Percentiles rank a stretch among this genome's conserved stretches.
phyloP scores from a whole-genome alignment of 2,797 vertebrate genomes.

The Danio aesculapii region DNA sequence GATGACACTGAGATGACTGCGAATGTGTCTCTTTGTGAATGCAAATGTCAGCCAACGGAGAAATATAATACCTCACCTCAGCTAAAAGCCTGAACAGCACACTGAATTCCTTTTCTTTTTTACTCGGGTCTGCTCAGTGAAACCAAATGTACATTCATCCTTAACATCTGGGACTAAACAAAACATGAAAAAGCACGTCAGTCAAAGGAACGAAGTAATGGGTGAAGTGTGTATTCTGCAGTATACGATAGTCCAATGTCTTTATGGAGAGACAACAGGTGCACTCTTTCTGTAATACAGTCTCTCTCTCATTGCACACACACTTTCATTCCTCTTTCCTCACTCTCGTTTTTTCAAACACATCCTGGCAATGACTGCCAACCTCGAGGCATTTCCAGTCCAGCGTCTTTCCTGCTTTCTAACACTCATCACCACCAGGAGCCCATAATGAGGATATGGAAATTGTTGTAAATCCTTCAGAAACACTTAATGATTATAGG shows the following conservation, averaged over 20 bases:
- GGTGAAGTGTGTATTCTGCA: neutral
- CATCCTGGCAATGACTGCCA: constrained; percentile 15
- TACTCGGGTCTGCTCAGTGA: neutral
- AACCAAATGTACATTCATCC: neutral
- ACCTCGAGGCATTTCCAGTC: neutral
- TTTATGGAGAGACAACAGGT: constrained; percentile 34
- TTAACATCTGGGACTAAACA: neutral
- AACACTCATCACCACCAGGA: neutral
- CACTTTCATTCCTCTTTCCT: constrained; percentile 1
- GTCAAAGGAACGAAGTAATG: neutral
- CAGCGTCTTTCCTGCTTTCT: neutral
- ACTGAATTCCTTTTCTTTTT: constrained; percentile 8
- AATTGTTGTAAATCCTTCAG: neutral
- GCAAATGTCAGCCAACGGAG: constrained; percentile 25
- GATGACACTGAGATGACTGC: constrained; percentile 5
- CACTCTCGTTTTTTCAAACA: neutral
- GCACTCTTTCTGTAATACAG: constrained; percentile 3
- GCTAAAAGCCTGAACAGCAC: constrained; percentile 5
- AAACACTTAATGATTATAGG: neutral
- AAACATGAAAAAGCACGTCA: neutral
- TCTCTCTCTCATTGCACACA: neutral
- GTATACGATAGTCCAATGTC: neutral
- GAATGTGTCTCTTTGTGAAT: constrained; percentile 29
- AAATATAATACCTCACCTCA: constrained; percentile 35
- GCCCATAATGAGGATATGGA: constrained; percentile 22